Evolutionary conservation across 2,888 invertebrate genomes (phyloP).

Genomic region (Orgyia antiqua): DNA sequence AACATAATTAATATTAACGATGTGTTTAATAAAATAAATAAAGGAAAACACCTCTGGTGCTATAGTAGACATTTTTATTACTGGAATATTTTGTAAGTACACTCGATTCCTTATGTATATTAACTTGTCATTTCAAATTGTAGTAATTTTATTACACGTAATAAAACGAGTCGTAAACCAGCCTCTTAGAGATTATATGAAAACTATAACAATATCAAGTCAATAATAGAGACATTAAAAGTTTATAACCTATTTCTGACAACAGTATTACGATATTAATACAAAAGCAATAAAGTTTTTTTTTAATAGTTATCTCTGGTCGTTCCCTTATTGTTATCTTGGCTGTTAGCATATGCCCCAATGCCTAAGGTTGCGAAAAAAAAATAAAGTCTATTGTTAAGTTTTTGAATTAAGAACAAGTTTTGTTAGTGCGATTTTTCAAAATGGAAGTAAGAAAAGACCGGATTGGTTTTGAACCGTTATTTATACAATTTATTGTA

Average conservation of each 20-base stretch:
- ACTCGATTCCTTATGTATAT: no score
- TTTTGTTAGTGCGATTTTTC: conserved; percentile 40
- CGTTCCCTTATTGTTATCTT: conserved; percentile 42
- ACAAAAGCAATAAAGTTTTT: conserved; percentile 12
- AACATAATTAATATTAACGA: no score
- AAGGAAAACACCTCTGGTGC: no score
- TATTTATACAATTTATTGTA: no score
- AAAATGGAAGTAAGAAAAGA: conserved; percentile 32
- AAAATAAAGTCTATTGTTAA: conserved; percentile 47
- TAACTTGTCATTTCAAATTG: conserved; percentile 13
- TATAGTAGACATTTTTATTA: no score
- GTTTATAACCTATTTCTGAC: conserved; percentile 27
- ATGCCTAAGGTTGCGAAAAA: conserved; percentile 52
- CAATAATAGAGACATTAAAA: conserved; percentile 33
- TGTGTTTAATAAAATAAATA: no score
- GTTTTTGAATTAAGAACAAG: conserved; percentile 45
- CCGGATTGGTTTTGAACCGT: no score
- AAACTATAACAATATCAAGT: conserved; percentile 20
- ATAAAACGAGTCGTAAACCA: conserved; percentile 25
- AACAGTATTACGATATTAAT: conserved; percentile 13
- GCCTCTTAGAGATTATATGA: conserved; percentile 21
- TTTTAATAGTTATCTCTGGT: conserved; percentile 11
- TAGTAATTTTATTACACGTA: conserved; percentile 13
- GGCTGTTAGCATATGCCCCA: conserved; percentile 44
- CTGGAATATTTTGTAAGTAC: no score